A percentile compares a stretch with the other conserved stretches of the same genome.
These are phyloP conservation scores for Rousettus madagascariensis DNA, from an alignment of 2,797 vertebrate genomes.

Conservation along the genomic window DNA sequence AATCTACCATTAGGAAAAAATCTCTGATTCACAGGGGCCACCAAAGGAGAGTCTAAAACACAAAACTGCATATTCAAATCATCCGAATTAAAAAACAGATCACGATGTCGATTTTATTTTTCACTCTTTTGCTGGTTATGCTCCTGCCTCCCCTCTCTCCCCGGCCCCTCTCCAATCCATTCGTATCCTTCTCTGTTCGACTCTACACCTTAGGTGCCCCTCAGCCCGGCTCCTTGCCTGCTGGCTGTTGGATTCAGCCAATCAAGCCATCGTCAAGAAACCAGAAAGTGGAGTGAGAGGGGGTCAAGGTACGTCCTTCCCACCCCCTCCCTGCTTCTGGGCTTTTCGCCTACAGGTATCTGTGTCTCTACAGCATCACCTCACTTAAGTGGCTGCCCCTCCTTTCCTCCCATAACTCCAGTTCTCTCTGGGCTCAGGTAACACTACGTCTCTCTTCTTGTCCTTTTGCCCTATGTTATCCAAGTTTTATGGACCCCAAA, in stretches of 20 bases:
- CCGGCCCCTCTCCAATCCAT: background rate
- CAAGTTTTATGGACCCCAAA: background rate
- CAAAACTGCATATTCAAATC: background rate
- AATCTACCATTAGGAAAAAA: conserved; percentile 12
- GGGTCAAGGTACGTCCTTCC: background rate
- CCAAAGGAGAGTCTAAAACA: background rate
- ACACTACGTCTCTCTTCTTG: background rate
- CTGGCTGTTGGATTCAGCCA: background rate
- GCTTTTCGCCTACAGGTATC: background rate
- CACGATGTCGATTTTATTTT: background rate
- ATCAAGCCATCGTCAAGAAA: background rate
- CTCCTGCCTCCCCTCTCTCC: background rate
- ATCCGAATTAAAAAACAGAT: background rate
- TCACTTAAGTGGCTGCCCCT: background rate
- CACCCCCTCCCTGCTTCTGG: background rate
- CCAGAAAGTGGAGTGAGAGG: background rate
- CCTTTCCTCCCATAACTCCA: fast-evolving
- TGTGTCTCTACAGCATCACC: background rate
- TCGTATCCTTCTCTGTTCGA: background rate
- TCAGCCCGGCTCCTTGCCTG: background rate
- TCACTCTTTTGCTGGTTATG: background rate
- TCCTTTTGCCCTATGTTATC: background rate
- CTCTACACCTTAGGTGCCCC: background rate
- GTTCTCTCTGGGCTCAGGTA: background rate
- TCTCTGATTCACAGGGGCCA: background rate